phyloP scores from a whole-genome alignment of 2,888 invertebrate genomes.

The Pecten maximus region DNA sequence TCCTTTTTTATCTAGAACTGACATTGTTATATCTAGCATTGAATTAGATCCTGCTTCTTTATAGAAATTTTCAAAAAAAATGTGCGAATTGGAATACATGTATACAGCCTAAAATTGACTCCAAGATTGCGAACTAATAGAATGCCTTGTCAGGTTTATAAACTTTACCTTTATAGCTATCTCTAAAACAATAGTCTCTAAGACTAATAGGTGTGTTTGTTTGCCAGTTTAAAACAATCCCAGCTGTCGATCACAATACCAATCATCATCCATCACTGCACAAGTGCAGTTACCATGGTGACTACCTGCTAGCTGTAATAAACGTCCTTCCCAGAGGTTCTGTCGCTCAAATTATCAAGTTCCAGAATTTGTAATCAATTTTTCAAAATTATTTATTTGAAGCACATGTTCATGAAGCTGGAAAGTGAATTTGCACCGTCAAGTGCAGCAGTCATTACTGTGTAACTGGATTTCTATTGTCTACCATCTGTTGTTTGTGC shows the following conservation, averaged over 20 bases:
- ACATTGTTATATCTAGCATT: no score
- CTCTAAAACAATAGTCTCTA: background rate
- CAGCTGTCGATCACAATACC: background rate
- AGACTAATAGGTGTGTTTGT: background rate
- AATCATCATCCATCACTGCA: constrained; percentile 11
- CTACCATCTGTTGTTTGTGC: background rate
- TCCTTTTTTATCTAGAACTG: no score
- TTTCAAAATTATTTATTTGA: background rate
- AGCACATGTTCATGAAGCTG: background rate
- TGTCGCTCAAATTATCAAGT: background rate
- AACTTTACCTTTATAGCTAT: background rate
- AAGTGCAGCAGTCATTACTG: background rate
- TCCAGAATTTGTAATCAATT: background rate
- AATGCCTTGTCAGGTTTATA: no score
- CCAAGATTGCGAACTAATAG: no score
- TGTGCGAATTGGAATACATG: no score
- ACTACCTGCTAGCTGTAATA: background rate
- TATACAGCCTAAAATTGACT: no score
- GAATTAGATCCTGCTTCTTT: no score
- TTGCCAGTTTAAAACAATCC: background rate
- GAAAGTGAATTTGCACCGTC: background rate
- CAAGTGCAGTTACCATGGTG: background rate
- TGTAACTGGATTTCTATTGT: background rate
- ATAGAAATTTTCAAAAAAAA: no score
- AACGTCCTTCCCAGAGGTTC: background rate